These are phyloP conservation scores for Portunus trituberculatus DNA, from an alignment of 1,140 invertebrate species.

Conservation along the genomic window DNA sequence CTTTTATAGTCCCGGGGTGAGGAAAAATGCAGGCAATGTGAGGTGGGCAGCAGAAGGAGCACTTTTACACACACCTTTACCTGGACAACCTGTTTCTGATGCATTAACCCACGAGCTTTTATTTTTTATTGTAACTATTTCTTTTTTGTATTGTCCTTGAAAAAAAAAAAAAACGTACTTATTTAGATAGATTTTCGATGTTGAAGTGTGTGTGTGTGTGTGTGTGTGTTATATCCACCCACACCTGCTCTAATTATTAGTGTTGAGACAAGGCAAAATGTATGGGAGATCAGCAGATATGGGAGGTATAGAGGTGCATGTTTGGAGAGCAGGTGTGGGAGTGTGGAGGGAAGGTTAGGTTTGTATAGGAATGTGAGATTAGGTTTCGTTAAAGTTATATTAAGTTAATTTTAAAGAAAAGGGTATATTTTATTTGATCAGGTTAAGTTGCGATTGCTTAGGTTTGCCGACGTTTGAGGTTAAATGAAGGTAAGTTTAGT, in stretches of 20 bases:
- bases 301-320: neutral
- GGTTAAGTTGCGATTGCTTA: too few species aligned
- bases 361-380: too few species aligned
- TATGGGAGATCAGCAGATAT: neutral
- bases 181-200: neutral
- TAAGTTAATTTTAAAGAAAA: too few species aligned
- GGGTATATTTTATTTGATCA: too few species aligned
- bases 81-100: neutral
- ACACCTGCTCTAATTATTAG: neutral
- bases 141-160: neutral
- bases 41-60: neutral
- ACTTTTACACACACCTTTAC: neutral
- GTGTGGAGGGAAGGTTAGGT: too few species aligned
- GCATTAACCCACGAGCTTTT: neutral
- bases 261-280: neutral
- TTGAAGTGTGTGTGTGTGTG: slow-evolving; percentile 12
- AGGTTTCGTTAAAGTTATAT: too few species aligned
- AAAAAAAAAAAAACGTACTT: neutral
- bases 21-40: neutral
- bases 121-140: too few species aligned
- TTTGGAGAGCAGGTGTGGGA: too few species aligned
- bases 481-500: too few species aligned
- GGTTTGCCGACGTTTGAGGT: too few species aligned
- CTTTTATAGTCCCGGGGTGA: neutral
- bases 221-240: neutral